A percentile compares a stretch with the other conserved stretches of the same genome.
Conservation (phyloP, 2,888 invertebrate species). For the Dasysyrphus tricinctus region DNA sequence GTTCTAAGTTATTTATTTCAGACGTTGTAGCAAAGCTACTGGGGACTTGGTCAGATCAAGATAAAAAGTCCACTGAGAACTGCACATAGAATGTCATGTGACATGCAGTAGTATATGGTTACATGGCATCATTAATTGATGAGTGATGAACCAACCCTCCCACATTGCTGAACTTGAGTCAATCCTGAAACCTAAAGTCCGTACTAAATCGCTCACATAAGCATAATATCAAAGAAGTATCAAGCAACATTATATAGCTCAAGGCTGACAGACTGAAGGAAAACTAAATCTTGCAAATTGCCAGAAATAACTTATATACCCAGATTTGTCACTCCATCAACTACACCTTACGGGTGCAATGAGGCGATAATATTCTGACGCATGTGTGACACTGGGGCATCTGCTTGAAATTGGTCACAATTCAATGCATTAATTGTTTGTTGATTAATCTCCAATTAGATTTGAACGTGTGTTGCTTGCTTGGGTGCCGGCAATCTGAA, state of each 20-base stretch:
- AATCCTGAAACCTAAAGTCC: background rate
- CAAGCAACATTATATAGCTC: background rate
- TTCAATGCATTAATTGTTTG: constrained; percentile 70
- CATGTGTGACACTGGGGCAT: constrained; percentile 51
- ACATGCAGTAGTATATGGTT: background rate
- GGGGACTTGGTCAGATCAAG: no score
- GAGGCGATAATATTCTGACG: constrained; percentile 63
- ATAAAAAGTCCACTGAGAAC: background rate
- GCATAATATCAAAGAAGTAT: background rate
- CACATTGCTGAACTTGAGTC: background rate
- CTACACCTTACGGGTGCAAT: constrained; percentile 56
- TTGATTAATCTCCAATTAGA: constrained; percentile 64
- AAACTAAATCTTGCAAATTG: constrained; percentile 30
- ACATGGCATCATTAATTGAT: background rate
- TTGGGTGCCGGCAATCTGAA: constrained; percentile 44
- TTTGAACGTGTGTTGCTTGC: constrained; percentile 41
- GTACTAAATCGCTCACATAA: background rate
- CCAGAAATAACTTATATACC: constrained; percentile 27
- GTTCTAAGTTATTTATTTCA: no score
- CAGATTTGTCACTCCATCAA: constrained; percentile 62
- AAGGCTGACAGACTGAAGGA: constrained; percentile 8
- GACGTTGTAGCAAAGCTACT: no score
- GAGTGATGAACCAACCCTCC: background rate
- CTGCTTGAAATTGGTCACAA: constrained; percentile 53
- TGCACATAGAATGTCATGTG: background rate